Evolutionary conservation across 2,113 vertebrate genomes (phyloP).

Genomic region (Ancistrus triradiatus): DNA sequence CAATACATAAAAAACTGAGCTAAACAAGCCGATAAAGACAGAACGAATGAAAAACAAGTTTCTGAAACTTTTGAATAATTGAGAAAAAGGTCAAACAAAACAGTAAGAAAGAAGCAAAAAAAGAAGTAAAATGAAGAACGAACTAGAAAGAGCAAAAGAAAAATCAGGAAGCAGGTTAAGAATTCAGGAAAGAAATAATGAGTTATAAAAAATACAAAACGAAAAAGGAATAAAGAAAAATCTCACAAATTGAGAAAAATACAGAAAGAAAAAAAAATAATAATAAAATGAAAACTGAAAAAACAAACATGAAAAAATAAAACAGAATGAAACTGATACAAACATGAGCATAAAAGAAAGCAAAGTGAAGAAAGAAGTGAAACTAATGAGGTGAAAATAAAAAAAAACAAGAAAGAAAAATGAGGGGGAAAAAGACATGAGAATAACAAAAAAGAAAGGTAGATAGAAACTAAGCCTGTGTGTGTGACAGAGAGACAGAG

Average conservation of each 20-base stretch:
- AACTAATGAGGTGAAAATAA: not conserved
- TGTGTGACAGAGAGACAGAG: no score
- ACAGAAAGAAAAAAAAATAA: not conserved
- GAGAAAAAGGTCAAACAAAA: no score
- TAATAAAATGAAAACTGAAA: not conserved
- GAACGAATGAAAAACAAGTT: no score
- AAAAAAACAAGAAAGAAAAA: not conserved
- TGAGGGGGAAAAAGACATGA: not conserved
- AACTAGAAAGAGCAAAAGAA: not conserved
- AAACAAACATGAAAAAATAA: not conserved
- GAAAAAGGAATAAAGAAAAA: not conserved
- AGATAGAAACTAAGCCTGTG: no score
- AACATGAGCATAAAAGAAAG: not conserved
- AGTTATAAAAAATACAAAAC: not conserved
- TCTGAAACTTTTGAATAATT: no score
- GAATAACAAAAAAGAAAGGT: not conserved
- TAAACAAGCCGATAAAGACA: no score
- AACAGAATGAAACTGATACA: not conserved
- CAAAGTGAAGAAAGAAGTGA: not conserved
- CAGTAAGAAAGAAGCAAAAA: no score
- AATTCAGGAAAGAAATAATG: not conserved
- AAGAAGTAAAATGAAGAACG: not conserved
- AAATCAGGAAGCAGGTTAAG: not conserved
- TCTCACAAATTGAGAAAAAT: not conserved
- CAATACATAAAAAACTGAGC: no score